Percentiles rank a stretch among this genome's conserved stretches.
Conservation (phyloP, 2,797 vertebrate species). For the Tiaroga cobitis region DNA sequence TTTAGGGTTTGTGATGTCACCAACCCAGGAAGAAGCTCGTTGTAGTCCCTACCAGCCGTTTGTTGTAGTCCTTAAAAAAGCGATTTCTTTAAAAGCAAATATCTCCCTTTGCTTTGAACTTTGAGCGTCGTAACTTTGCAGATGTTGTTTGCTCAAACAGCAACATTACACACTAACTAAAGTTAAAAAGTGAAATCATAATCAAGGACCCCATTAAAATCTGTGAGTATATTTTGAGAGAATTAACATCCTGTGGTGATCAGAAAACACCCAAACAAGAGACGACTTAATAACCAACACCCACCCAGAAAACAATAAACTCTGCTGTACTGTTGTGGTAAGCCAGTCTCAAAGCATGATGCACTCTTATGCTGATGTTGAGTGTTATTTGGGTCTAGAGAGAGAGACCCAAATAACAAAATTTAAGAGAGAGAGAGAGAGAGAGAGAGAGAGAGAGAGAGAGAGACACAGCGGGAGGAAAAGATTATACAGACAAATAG, state of each 20-base stretch:
- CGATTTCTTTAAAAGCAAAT: too few species aligned
- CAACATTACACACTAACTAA: too few species aligned
- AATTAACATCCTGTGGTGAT: not conserved
- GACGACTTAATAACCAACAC: not conserved
- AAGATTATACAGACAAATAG: conserved; percentile 58
- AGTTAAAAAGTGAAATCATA: too few species aligned
- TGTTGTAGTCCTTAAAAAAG: too few species aligned
- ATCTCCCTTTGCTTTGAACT: too few species aligned
- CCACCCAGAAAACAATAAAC: not conserved
- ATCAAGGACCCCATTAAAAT: not conserved
- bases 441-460: not conserved
- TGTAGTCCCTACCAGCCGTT: too few species aligned
- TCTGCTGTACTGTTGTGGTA: not conserved
- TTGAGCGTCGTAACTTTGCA: too few species aligned
- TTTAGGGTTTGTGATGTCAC: too few species aligned
- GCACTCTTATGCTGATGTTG: not conserved
- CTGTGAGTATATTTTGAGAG: not conserved
- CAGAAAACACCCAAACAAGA: not conserved
- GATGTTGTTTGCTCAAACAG: too few species aligned
- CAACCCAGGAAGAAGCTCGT: too few species aligned
- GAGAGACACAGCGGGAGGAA: conserved; percentile 48
- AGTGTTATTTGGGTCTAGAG: not conserved
- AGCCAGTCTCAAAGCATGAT: not conserved
- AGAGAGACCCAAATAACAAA: too few species aligned
- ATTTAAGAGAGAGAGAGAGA: not conserved